Evolutionary conservation across 2,888 invertebrate species (phyloP), one percentile per base, ranked within the genome.

Genomic region (Mesodorylaimus sp.): DNA sequence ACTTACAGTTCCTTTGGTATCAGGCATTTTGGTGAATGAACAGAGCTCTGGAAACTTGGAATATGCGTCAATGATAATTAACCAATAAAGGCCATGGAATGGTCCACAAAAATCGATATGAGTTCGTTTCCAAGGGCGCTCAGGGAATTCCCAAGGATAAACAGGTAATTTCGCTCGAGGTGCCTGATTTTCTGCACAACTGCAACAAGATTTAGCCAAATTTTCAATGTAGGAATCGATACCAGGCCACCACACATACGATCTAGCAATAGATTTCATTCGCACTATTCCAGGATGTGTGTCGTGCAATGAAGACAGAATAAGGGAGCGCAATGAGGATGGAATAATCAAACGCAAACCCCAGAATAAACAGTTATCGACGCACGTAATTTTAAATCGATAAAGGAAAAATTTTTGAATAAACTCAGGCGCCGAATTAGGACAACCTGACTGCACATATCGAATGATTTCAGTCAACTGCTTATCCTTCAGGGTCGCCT

Each of bases 101-200:
- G 66, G 68, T 10, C 68, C 69, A 16, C 68, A 66, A 58, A 66
- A 69, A 55, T 71, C 70, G 19, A 68, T 57, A 56, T 71, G 69
- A 2, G 70, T 53, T 21, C 69, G 56, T 50, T 66, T 57, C 64
- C 65, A 66, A 13, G 61, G 60, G 47, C 56, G 52, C 3, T 50
- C 54, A 25, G 65, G 56, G 29, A 37, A 53, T 24, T 55, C 51
- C 64, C 64, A 64, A n/a, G 61, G 55, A 38, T 56, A 55, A 1
- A 62, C 53, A 1, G 54, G 52, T 19, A 54, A 53, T 42, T 56
- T 55, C 38, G 50, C 38, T 16, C 59, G 61, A 1, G 38, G 44
- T 27, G 53, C 56, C 10, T 55, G 53, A 5, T 51, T 47, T 1
- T 27, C 19, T 23, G 50, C 52, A 47, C 61, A 63, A 1, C 21